Base-by-base conservation (phyloP, 2,797 vertebrate species). In the Otolemur crassicaudatus region DNA sequence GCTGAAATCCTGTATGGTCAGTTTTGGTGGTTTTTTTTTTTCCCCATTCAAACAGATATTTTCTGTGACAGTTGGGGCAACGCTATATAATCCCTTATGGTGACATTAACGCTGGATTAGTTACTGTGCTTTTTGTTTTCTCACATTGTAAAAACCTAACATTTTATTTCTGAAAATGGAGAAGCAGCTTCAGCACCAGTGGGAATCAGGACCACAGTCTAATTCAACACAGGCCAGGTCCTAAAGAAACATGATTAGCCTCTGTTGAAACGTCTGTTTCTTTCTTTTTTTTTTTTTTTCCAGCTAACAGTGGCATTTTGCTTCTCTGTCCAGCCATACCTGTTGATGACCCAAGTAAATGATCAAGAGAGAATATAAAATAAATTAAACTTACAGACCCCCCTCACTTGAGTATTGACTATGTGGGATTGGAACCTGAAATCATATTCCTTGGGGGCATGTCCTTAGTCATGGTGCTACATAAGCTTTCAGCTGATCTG, bases 41-140 rank as follows among this genome's bases (percentile, higher is more conserved):
- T 72, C 53, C 16, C 29, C 4, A 69, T 17, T 76, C 85, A 82
- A 58, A 17, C 2, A 17, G 31, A 31, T 63, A 70, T 92, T 89
- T 94, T 86, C 56, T 72, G 29, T 72, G 60, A 90, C 40, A 63
- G 53, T 65, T 80, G 40, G 40, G 72, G 67, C 11, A 92, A 60
- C 65, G 73, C 17, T 86, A 65, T 22, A 69, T 37, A 80, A 69
- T 76, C 37, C 25, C 46, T 77, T 80, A 69, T 85, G 67, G 27
- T 40, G 46, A 76, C 20, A 22, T 80, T 72, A 90, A 70, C 86
- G 12, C 43, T 77, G 17, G 70, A 70, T 86, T 92, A 90, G 88
- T 82, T 95, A 94, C 72, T 92, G 2, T 25, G 56, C 7, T 17
- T 91, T 93, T 76, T 67, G 22, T 91, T 31, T 72, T 65, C 31